Evolutionary conservation across 2,888 invertebrate genomes (phyloP).

Genomic region (Drosophila koepferae): DNA sequence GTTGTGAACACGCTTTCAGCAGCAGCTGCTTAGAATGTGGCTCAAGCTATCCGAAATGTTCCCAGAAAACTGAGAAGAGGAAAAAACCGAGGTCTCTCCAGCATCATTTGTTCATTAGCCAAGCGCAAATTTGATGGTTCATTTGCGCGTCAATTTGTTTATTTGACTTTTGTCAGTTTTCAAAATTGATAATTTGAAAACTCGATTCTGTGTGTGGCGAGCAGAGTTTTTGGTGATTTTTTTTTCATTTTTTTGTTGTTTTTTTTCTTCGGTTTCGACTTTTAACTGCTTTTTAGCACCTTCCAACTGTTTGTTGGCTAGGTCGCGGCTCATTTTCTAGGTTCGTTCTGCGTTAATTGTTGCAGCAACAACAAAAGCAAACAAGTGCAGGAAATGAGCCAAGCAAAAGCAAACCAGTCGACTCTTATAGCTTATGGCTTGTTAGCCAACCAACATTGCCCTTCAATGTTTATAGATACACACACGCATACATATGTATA

Average conservation of each 20-base stretch:
- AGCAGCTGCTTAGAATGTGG: constrained; percentile 29
- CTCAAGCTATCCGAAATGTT: not conserved
- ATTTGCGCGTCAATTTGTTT: constrained; percentile 46
- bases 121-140: constrained; percentile 57
- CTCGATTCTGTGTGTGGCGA: constrained; percentile 51
- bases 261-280: not conserved
- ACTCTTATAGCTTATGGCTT: constrained; percentile 26
- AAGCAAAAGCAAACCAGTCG: constrained; percentile 62
- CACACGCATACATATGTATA: constrained; percentile 24
- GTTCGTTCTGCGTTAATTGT: constrained; percentile 57
- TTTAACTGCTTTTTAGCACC: constrained; percentile 64
- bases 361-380: constrained; percentile 52
- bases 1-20: not conserved
- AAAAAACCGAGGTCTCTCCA: constrained; percentile 53
- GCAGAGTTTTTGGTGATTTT: constrained; percentile 35
- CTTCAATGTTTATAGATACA: constrained; percentile 53
- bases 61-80: not conserved
- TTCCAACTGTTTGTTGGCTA: constrained; percentile 26
- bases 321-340: constrained; percentile 44
- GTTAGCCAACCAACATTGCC: constrained; percentile 68
- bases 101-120: constrained; percentile 48
- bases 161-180: constrained; percentile 31
- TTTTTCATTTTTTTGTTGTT: not conserved
- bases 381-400: constrained; percentile 67
- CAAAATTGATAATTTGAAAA: constrained; percentile 66